A percentile compares a stretch with the other conserved stretches of the same genome.
These are phyloP conservation scores for Hormaphis cornu DNA, from an alignment of 1,140 invertebrate species.

Conservation along the genomic window DNA sequence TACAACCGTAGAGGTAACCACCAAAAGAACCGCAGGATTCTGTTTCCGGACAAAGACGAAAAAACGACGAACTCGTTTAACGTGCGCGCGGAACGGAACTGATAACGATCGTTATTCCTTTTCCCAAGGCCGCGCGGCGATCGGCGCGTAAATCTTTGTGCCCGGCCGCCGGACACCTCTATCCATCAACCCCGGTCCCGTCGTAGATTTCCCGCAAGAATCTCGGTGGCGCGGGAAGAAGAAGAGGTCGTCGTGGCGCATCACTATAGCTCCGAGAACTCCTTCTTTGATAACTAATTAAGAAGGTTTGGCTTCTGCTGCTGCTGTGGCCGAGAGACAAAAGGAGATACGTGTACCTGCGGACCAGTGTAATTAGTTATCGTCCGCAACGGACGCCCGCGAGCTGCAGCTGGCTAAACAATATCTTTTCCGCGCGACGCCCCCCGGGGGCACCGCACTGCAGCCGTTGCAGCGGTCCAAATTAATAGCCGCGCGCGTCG, in stretches of 20 bases:
- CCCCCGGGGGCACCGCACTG: constrained; percentile 15
- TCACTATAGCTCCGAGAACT: constrained; percentile 6
- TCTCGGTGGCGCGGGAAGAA: not conserved
- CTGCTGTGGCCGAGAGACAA: no score
- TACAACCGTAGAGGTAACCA: no score
- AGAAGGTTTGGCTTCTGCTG: constrained; percentile 31
- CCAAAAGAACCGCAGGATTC: no score
- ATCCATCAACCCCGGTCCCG: no score
- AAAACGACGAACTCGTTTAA: no score
- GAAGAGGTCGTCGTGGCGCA: not conserved
- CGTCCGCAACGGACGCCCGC: not conserved
- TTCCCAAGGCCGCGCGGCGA: no score
- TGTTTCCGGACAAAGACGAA: no score
- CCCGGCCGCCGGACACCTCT: no score
- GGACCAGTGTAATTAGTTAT: constrained; percentile 32
- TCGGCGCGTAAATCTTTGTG: no score
- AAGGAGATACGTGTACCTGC: no score
- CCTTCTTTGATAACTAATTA: constrained; percentile 33
- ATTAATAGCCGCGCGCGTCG: constrained; percentile 31
- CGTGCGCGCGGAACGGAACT: no score
- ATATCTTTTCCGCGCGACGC: constrained; percentile 32
- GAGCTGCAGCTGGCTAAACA: constrained; percentile 18
- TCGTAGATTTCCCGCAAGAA: constrained; percentile 29
- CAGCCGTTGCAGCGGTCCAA: constrained; percentile 29
- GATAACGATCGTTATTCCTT: no score